A percentile compares a stretch with the other conserved stretches of the same genome.
These are phyloP conservation scores for Merodon equestris DNA, from an alignment of 2,888 invertebrate species.

Conservation along the genomic window DNA sequence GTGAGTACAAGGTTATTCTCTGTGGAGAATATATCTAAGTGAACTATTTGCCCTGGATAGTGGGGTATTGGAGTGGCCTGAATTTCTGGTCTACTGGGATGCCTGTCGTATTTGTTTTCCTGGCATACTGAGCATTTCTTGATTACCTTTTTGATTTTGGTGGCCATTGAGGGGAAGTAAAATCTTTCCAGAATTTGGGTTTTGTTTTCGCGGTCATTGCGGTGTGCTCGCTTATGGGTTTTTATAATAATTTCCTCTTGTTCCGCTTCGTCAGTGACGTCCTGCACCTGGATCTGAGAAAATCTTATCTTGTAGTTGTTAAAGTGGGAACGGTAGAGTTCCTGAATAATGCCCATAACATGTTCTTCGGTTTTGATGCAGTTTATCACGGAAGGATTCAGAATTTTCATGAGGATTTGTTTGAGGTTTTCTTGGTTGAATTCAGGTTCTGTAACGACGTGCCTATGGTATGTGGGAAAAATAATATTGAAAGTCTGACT, in stretches of 20 bases:
- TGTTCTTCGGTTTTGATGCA: slow-evolving; percentile 36
- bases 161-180: slow-evolving; percentile 52
- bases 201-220: slow-evolving; percentile 50
- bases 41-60: slow-evolving; percentile 51
- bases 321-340: slow-evolving; percentile 36
- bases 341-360: slow-evolving; percentile 46
- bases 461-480: too few species aligned
- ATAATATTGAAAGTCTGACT: slow-evolving; percentile 9
- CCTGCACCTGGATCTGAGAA: slow-evolving; percentile 28
- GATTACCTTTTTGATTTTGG: slow-evolving; percentile 32
- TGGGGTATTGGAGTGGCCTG: slow-evolving; percentile 44
- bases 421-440: too few species aligned
- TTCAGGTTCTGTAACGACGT: too few species aligned
- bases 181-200: slow-evolving; percentile 47
- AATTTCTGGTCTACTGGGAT: slow-evolving; percentile 43
- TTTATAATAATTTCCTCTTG: slow-evolving; percentile 27
- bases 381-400: too few species aligned
- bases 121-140: slow-evolving; percentile 59
- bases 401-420: too few species aligned
- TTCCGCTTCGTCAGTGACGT: slow-evolving; percentile 24
- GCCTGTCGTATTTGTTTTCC: slow-evolving; percentile 41
- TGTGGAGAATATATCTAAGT: slow-evolving; percentile 44
- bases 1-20: slow-evolving; percentile 41
- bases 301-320: slow-evolving; percentile 30
- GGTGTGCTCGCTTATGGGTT: slow-evolving; percentile 51